A percentile compares a stretch with the other conserved stretches of the same genome.
Evolutionary conservation across 2,113 vertebrate species (phyloP).

Genomic region (Mormoops blainvillei): DNA sequence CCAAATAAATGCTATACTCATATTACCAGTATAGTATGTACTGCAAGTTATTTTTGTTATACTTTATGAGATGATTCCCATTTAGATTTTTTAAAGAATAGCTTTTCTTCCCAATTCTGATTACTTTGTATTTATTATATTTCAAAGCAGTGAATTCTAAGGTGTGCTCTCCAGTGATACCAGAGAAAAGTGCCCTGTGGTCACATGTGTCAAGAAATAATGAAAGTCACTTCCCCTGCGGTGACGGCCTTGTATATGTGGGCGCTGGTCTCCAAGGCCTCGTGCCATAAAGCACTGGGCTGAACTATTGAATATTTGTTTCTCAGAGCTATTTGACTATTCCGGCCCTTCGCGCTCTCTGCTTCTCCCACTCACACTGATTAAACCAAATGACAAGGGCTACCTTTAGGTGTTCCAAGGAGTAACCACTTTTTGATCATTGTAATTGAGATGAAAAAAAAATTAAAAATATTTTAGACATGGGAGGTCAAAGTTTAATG

Average conservation of each 20-base stretch:
- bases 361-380: neutral
- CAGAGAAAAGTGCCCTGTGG: neutral
- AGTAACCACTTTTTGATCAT: neutral
- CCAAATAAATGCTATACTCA: neutral
- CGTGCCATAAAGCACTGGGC: neutral
- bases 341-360: fast-evolving
- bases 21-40: neutral
- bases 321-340: neutral
- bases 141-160: neutral
- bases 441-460: neutral
- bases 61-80: neutral
- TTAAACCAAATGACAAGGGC: neutral
- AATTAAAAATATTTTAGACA: neutral
- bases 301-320: neutral
- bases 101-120: neutral
- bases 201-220: neutral
- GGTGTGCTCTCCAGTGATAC: neutral
- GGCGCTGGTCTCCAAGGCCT: neutral
- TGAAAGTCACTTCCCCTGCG: neutral
- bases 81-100: neutral
- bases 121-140: neutral
- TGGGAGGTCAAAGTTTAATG: neutral
- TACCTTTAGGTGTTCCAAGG: neutral
- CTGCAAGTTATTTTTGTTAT: neutral
- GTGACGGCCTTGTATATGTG: neutral